Percentiles rank a stretch among this genome's conserved stretches.
Conservation (phyloP, 2,113 vertebrate genomes). For the Bubo bubo region DNA sequence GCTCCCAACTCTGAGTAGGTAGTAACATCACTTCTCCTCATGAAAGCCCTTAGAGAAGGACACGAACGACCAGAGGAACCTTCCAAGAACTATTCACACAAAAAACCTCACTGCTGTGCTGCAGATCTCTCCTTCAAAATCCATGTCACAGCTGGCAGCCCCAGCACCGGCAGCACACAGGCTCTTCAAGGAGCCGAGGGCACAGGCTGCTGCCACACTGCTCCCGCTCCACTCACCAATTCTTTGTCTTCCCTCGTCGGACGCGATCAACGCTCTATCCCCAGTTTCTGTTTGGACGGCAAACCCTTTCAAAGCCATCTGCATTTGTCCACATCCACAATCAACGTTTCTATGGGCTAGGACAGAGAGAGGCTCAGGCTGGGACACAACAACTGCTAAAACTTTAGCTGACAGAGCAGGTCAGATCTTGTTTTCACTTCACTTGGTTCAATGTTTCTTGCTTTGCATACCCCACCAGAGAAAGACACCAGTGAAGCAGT, state of each 20-base stretch:
- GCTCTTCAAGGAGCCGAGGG: background rate
- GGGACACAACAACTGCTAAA: background rate
- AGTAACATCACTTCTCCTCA: fast-evolving
- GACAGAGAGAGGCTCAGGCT: background rate
- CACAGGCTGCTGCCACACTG: too few relatives aligned
- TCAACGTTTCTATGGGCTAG: background rate
- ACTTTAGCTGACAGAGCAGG: background rate
- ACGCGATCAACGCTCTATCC: fast-evolving
- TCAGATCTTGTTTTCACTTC: background rate
- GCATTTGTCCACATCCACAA: background rate
- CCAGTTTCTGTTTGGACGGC: background rate
- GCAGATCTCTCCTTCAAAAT: background rate
- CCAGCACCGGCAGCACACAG: fast-evolving
- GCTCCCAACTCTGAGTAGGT: background rate
- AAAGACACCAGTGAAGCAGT: background rate
- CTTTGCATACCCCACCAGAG: background rate
- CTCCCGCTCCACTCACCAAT: background rate
- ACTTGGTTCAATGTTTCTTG: background rate
- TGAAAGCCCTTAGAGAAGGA: background rate
- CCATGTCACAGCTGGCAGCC: background rate
- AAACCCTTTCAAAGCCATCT: background rate
- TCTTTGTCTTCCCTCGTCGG: background rate
- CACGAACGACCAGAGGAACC: background rate
- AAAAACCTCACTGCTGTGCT: background rate
- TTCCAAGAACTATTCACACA: background rate